Evolutionary conservation across 2,797 vertebrate genomes (phyloP), one percentile per base, ranked within the genome.

Genomic region (Megaceryle alcyon): DNA sequence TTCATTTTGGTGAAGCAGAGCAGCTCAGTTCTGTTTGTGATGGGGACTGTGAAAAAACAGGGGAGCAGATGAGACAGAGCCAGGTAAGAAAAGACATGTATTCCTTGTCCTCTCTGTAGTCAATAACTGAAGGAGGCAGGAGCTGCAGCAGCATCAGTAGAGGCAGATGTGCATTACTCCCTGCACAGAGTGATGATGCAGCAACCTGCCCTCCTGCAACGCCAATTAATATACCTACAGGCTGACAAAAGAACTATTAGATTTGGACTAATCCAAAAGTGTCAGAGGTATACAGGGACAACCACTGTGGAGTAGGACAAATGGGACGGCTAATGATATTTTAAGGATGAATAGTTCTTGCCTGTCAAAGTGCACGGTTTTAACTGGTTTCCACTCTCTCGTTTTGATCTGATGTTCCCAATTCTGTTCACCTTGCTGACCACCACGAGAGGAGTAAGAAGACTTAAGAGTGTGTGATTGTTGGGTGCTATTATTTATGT

Each of bases 361-460:
- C 33, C 53, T 56, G 70, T 79, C 44, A 69, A 92, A 83, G 22
- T 44, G 57, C 83, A 66, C 15, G 35, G 14, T 49, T 91, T 61
- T 70, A 70, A 53, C 20, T 61, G 53, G 25, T 71, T 91, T 88
- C 25, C 1, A 0, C 35, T 72, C 10, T 72, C 31, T 64, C 0
- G 8, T 59, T 90, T 79, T 92, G 53, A 94, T 81, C 48, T 83
- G 86, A 68, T 65, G 84, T 80, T 92, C 15, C 29, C 14, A 28
- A 21, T 85, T 88, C 71, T 87, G n/a, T 72, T 96, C 65, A 86
- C 61, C 92, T 90, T 88, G 66, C 73, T 94, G 92, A 84, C 88
- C 91, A 89, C 66, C 0, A 1, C 81, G 31, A 81, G 28, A 92
- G 23, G 43, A 88, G 22, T 60, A 66, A 82, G 71, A 69, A 93